These are phyloP conservation scores for Lateolabrax maculatus DNA, from an alignment of 2,797 vertebrate genomes.

Conservation along the genomic window DNA sequence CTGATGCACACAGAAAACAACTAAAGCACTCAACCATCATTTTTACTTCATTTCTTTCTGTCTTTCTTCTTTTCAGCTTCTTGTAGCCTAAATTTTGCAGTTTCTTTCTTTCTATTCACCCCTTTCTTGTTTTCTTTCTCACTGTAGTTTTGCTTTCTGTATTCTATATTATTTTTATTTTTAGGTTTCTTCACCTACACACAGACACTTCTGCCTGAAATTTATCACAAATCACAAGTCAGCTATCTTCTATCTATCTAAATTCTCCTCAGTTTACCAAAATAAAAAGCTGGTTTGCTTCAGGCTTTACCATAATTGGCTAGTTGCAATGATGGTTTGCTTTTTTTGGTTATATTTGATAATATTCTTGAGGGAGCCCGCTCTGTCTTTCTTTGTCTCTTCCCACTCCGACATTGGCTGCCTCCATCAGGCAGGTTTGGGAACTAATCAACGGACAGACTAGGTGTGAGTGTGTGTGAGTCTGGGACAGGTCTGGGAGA, in stretches of 20 bases:
- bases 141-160: background rate
- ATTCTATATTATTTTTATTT: no score
- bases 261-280: background rate
- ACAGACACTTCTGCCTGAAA: background rate
- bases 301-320: background rate
- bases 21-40: background rate
- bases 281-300: background rate
- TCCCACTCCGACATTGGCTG: constrained; percentile 32
- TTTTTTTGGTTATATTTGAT: no score
- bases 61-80: background rate
- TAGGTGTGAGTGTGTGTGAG: constrained; percentile 14
- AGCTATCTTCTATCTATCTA: no score
- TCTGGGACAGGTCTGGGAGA: constrained; percentile 35
- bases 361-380: background rate
- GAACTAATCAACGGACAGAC: constrained; percentile 41
- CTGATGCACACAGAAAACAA: background rate
- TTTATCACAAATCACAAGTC: background rate
- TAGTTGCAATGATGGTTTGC: background rate
- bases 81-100: background rate
- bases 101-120: background rate
- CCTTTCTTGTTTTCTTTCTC: background rate
- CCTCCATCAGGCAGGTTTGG: constrained; percentile 58
- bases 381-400: background rate
- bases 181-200: rapidly evolving
- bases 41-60: no score